phyloP scores from a whole-genome alignment of 2,113 vertebrate genomes.

The Psettodes erumei region DNA sequence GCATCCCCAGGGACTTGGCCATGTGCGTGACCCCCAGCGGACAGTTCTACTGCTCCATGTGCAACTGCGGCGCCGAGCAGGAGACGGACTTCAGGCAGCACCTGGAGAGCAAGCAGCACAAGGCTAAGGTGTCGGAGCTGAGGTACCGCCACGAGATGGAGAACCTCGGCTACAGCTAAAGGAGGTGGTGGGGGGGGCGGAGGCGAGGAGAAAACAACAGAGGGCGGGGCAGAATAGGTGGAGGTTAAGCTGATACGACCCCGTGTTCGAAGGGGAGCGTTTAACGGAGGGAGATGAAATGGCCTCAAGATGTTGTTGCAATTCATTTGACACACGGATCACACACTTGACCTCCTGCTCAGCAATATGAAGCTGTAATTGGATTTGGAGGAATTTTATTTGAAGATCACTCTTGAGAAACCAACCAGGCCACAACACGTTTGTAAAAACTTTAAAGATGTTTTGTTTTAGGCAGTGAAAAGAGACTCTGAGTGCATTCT shows the following conservation, averaged over 20 bases:
- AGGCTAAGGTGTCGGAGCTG: conserved; percentile 96
- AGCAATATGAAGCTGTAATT: conserved; percentile 9
- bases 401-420: background rate
- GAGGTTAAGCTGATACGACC: conserved; percentile 19
- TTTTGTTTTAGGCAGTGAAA: conserved; percentile 12
- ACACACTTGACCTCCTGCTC: conserved; percentile 24
- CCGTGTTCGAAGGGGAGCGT: conserved; percentile 18
- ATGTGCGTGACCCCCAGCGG: conserved; percentile 99
- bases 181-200: conserved; percentile 9
- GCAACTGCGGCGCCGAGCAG: conserved; percentile 94
- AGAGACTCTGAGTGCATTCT: conserved; percentile 24
- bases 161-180: conserved; percentile 94
- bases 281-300: conserved; percentile 26
- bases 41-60: conserved; percentile 99
- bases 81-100: conserved; percentile 96
- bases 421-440: background rate
- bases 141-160: conserved; percentile 97
- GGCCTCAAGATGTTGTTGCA: conserved; percentile 42
- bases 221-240: background rate
- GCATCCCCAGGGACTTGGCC: conserved; percentile 95
- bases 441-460: background rate
- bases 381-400: conserved; percentile 28
- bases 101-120: conserved; percentile 97
- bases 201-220: background rate
- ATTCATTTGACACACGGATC: conserved; percentile 41